phyloP scores from a whole-genome alignment of 1,140 invertebrate species.

The Magallana ariakensis region DNA sequence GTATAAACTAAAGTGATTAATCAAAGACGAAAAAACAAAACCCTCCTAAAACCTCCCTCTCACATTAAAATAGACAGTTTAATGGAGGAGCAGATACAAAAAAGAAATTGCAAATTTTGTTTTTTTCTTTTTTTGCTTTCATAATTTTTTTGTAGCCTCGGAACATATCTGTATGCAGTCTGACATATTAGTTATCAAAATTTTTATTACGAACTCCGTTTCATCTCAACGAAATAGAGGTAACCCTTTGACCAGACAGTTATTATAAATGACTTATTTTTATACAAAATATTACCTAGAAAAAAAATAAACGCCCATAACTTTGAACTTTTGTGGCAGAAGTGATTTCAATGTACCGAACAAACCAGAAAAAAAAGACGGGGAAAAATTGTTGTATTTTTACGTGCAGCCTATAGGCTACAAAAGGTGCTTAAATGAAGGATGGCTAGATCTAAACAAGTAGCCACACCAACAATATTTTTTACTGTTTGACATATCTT shows the following conservation, averaged over 20 bases:
- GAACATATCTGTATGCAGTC: neutral
- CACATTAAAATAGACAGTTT: too few species aligned
- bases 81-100: too few species aligned
- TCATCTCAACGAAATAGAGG: neutral
- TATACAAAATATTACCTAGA: neutral
- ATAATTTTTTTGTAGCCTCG: too few species aligned
- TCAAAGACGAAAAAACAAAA: too few species aligned
- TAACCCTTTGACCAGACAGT: constrained; percentile 20
- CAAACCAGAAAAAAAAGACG: neutral
- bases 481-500: neutral
- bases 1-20: too few species aligned
- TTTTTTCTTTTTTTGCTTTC: too few species aligned
- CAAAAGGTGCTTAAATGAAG: neutral
- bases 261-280: constrained; percentile 9
- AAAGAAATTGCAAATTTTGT: too few species aligned
- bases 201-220: neutral
- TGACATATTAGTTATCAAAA: neutral
- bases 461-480: neutral
- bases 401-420: neutral
- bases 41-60: too few species aligned
- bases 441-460: neutral
- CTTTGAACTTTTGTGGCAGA: neutral
- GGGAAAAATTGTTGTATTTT: neutral
- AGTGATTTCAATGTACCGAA: neutral
- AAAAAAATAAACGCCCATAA: neutral